Evolutionary conservation across 2,888 invertebrate genomes (phyloP).

Genomic region (Xanthorhoe spadicearia): DNA sequence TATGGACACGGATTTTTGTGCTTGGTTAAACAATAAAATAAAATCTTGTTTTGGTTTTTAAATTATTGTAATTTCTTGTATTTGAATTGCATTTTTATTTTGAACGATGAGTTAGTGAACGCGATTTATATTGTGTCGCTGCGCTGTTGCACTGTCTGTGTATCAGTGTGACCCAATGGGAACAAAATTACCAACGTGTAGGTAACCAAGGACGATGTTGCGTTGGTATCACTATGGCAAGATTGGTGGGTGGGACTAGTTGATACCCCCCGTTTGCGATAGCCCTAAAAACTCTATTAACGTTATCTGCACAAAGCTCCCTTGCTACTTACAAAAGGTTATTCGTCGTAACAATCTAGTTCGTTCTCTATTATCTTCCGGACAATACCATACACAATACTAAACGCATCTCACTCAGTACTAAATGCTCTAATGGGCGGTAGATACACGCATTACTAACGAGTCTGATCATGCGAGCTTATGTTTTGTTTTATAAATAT

Average conservation of each 20-base stretch:
- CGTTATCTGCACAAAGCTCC: slow-evolving; percentile 3
- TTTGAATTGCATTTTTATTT: not conserved
- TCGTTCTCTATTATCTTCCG: slow-evolving; percentile 37
- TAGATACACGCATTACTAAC: slow-evolving; percentile 56
- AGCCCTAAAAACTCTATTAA: slow-evolving; percentile 1
- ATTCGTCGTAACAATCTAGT: slow-evolving; percentile 31
- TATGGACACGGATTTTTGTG: slow-evolving; percentile 40
- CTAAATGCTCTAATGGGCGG: slow-evolving; percentile 21
- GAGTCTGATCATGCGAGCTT: slow-evolving; percentile 58
- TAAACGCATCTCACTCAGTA: slow-evolving; percentile 44
- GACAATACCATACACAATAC: slow-evolving; percentile 40
- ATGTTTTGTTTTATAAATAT: slow-evolving; percentile 16
- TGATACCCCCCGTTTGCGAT: too few relatives aligned
- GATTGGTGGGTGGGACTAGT: too few relatives aligned
- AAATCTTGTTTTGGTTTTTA: slow-evolving; percentile 13
- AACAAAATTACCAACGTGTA: too few relatives aligned
- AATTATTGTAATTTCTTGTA: not conserved
- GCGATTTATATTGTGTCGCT: too few relatives aligned
- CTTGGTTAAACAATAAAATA: slow-evolving; percentile 40
- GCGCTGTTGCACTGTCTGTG: too few relatives aligned
- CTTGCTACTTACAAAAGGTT: slow-evolving; percentile 19
- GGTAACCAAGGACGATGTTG: too few relatives aligned
- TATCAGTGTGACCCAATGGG: too few relatives aligned
- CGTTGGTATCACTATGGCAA: too few relatives aligned
- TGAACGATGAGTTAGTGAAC: not conserved